Evolutionary conservation across 2,113 vertebrate species (phyloP).

Genomic region (Tympanuchus pallidicinctus): DNA sequence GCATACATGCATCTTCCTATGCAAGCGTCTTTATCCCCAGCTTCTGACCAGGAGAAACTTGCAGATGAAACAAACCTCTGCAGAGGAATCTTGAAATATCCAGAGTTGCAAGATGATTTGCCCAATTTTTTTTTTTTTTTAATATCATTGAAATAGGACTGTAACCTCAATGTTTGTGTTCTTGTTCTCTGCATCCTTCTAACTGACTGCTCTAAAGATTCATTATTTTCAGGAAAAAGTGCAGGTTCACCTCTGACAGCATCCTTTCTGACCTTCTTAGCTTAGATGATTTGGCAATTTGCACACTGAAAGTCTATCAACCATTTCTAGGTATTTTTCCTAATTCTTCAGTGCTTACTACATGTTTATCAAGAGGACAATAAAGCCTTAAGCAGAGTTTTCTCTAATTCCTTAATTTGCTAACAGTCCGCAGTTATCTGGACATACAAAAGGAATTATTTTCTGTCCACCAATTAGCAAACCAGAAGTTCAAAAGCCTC

Average conservation of each 20-base stretch:
- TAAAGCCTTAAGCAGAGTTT: not conserved
- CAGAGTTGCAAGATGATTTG: too few relatives aligned
- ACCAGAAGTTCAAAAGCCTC: constrained; percentile 48
- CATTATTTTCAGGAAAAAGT: not conserved
- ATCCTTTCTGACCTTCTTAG: not conserved
- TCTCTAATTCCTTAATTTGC: constrained; percentile 34
- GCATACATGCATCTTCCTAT: not conserved
- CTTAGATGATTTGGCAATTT: not conserved
- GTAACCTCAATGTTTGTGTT: not conserved
- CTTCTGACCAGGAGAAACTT: not conserved
- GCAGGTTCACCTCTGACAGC: not conserved
- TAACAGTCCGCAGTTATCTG: constrained; percentile 23
- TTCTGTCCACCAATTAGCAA: constrained; percentile 51
- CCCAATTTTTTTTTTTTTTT: not conserved
- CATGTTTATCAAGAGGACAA: not conserved
- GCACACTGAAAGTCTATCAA: not conserved
- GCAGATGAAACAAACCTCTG: not conserved
- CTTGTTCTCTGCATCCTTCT: not conserved
- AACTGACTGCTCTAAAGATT: not conserved
- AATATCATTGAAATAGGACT: not conserved
- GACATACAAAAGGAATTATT: constrained; percentile 40
- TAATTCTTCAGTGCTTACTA: not conserved
- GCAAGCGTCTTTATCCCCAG: not conserved
- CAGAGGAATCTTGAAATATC: not conserved
- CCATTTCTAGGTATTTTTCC: not conserved